Evolutionary conservation across 2,888 invertebrate species (phyloP).

Genomic region (Altica lythri): DNA sequence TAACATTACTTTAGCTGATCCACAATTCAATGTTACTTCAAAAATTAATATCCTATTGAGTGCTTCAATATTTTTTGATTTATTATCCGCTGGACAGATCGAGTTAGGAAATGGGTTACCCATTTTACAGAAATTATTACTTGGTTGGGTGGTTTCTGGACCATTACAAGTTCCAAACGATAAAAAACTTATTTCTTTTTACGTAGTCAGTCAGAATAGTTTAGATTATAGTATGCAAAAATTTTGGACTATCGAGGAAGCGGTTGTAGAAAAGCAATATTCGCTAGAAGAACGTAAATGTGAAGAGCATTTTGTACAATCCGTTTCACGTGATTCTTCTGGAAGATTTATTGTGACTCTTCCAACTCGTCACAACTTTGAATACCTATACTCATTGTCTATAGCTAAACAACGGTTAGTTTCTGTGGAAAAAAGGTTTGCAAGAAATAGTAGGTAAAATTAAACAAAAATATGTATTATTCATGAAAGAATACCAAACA

Average conservation of each 20-base stretch:
- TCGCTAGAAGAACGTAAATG: not conserved
- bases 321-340: not conserved
- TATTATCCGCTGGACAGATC: slow-evolving; percentile 19
- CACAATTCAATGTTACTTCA: slow-evolving; percentile 6
- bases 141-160: not conserved
- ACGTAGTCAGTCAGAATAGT: too few species aligned
- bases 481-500: not conserved
- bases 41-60: slow-evolving; percentile 23
- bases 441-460: not conserved
- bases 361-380: not conserved
- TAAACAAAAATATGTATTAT: not conserved
- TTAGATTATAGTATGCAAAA: not conserved
- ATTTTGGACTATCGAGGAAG: not conserved
- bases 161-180: not conserved
- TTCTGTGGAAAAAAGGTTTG: not conserved
- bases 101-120: not conserved
- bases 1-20: slow-evolving; percentile 15
- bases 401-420: not conserved
- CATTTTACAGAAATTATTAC: slow-evolving; percentile 4
- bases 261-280: not conserved
- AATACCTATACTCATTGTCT: not conserved
- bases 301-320: not conserved
- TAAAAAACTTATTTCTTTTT: too few species aligned
- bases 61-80: slow-evolving; percentile 21
- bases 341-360: not conserved